Conservation (phyloP, 2,888 invertebrate genomes). For the Leucoma salicis region DNA sequence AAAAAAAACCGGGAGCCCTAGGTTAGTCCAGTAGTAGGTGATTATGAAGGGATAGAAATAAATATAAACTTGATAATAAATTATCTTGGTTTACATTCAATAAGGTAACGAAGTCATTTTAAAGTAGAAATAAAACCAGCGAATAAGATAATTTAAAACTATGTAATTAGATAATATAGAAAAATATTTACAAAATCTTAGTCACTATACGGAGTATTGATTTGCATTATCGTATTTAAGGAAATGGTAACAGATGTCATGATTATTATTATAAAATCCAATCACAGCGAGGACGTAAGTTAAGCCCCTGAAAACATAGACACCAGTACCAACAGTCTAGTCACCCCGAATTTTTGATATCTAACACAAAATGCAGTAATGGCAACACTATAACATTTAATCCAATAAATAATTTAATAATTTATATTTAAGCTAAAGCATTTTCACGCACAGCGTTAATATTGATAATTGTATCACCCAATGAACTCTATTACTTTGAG, state of each 20-base stretch:
- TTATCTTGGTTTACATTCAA: too few species aligned
- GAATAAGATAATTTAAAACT: slow-evolving; percentile 39
- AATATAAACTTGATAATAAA: too few species aligned
- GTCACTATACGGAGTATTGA: slow-evolving; percentile 72
- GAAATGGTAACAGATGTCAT: slow-evolving; percentile 65
- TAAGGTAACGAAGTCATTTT: too few species aligned
- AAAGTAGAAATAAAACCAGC: slow-evolving; percentile 38
- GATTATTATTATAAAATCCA: slow-evolving; percentile 24
- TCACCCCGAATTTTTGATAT: slow-evolving; percentile 32
- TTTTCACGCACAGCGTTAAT: slow-evolving; percentile 43
- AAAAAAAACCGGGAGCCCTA: too few species aligned
- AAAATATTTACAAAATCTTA: slow-evolving; percentile 76
- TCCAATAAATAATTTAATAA: slow-evolving; percentile 69
- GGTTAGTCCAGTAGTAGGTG: too few species aligned
- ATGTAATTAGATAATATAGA: slow-evolving; percentile 48
- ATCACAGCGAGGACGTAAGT: slow-evolving; percentile 9
- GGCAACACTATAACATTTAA: slow-evolving; percentile 68
- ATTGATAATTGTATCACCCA: slow-evolving; percentile 47
- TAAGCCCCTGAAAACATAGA: slow-evolving; percentile 6
- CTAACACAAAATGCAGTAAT: slow-evolving; percentile 70
- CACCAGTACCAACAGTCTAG: slow-evolving; percentile 39
- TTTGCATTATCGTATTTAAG: slow-evolving; percentile 57
- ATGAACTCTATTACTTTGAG: slow-evolving; percentile 26
- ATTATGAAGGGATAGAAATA: too few species aligned
- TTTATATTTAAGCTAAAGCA: slow-evolving; percentile 48